Evolutionary conservation across 1,140 invertebrate genomes (phyloP).

Genomic region (Trichonephila inaurata): DNA sequence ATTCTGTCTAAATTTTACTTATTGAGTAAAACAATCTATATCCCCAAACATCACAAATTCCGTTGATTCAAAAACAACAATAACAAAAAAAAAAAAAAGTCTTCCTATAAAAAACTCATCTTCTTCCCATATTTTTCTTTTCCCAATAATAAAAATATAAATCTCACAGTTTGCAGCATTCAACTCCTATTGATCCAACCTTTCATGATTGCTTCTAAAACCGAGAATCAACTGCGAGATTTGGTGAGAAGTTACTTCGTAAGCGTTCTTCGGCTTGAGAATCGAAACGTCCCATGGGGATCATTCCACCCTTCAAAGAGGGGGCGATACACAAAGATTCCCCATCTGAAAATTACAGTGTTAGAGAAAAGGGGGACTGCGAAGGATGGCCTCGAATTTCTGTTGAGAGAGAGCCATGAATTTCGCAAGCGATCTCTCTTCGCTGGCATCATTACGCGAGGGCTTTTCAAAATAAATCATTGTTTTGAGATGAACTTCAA

Average conservation of each 20-base stretch:
- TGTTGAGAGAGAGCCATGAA: background rate
- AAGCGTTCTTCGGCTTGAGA: background rate
- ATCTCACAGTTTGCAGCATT: background rate
- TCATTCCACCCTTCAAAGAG: background rate
- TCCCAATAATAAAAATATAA: background rate
- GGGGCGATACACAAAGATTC: background rate
- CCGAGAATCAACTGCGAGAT: constrained; percentile 15
- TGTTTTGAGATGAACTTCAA: background rate
- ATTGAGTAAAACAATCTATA: no score
- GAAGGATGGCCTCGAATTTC: constrained; percentile 1
- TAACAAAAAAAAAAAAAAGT: background rate
- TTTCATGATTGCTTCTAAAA: background rate
- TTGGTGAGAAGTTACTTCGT: background rate
- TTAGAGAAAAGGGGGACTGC: background rate
- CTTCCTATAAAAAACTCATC: background rate
- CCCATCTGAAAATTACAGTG: constrained; percentile 8
- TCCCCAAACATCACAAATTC: no score
- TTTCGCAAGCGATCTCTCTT: background rate
- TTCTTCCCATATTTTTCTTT: background rate
- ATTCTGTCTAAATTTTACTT: no score
- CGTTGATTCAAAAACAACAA: background rate
- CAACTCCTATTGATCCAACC: background rate
- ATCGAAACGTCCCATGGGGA: background rate
- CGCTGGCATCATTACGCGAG: background rate
- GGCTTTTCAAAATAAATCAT: constrained; percentile 15